These are phyloP conservation scores for Seriola rivoliana DNA, from an alignment of 2,113 vertebrate genomes.

Conservation along the genomic window DNA sequence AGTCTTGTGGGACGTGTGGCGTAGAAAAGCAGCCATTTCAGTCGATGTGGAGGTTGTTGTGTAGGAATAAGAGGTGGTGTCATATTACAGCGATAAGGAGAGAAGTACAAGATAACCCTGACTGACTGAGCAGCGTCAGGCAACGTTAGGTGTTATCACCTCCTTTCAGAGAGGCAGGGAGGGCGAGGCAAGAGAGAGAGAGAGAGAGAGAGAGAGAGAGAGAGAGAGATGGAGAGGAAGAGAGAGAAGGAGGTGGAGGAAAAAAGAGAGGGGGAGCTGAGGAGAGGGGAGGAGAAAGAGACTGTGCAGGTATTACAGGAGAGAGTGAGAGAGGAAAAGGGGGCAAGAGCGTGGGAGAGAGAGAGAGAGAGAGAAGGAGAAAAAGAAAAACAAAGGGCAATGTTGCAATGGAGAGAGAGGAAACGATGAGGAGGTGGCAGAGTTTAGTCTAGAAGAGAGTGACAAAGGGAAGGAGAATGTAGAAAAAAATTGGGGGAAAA, in stretches of 20 bases:
- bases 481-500: background rate
- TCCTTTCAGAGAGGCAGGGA: conserved; percentile 40
- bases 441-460: background rate
- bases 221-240: background rate
- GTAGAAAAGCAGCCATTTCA: conserved; percentile 32
- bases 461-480: background rate
- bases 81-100: conserved; percentile 75
- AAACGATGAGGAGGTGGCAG: background rate
- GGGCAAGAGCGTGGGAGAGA: background rate
- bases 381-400: background rate
- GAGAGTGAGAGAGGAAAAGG: background rate
- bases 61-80: conserved; percentile 74
- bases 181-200: background rate
- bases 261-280: background rate
- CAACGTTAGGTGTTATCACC: conserved; percentile 65
- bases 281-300: background rate
- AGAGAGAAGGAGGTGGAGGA: background rate
- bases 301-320: background rate
- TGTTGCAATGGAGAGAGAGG: background rate
- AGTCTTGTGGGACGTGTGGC: conserved; percentile 11
- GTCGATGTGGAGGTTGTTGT: conserved; percentile 50
- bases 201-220: conserved; percentile 1
- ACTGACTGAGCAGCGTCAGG: conserved; percentile 56
- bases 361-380: background rate
- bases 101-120: conserved; percentile 79